These are phyloP conservation scores for Caenorhabditis doughertyi DNA, from an alignment of 2,888 invertebrate genomes.

Conservation along the genomic window DNA sequence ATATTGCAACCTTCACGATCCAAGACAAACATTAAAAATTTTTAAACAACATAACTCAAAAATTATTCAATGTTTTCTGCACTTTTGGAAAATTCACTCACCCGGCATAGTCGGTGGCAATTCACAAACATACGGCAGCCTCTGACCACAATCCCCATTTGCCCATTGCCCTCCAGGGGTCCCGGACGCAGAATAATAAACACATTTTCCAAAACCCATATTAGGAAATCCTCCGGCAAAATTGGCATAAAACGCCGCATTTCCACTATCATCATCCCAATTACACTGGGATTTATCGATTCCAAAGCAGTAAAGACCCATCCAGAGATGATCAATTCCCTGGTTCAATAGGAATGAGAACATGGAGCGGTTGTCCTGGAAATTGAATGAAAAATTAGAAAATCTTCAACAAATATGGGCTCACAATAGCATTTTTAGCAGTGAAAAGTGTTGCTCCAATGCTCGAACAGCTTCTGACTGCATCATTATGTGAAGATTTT, in stretches of 20 bases:
- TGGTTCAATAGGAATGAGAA: background rate
- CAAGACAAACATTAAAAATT: too few relatives aligned
- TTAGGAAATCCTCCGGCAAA: background rate
- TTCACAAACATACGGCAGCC: background rate
- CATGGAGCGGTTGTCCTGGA: background rate
- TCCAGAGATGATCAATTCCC: background rate
- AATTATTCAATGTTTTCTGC: too few relatives aligned
- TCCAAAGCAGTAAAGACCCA: background rate
- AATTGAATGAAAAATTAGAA: background rate
- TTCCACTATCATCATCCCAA: background rate
- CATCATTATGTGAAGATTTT: background rate
- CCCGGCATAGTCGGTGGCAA: background rate
- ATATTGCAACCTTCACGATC: too few relatives aligned
- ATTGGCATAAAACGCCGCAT: background rate
- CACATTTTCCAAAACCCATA: background rate
- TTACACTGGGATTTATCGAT: background rate
- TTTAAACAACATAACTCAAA: too few relatives aligned
- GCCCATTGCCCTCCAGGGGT: background rate
- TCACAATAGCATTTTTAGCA: background rate
- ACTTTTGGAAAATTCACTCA: too few relatives aligned
- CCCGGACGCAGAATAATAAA: background rate
- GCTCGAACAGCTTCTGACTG: background rate
- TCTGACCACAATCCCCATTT: background rate
- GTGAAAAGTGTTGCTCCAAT: background rate
- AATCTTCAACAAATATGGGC: background rate